A percentile compares a stretch with the other conserved stretches of the same genome.
These are phyloP conservation scores for Hystrix cristata DNA, from an alignment of 2,113 vertebrate genomes.

Conservation along the genomic window DNA sequence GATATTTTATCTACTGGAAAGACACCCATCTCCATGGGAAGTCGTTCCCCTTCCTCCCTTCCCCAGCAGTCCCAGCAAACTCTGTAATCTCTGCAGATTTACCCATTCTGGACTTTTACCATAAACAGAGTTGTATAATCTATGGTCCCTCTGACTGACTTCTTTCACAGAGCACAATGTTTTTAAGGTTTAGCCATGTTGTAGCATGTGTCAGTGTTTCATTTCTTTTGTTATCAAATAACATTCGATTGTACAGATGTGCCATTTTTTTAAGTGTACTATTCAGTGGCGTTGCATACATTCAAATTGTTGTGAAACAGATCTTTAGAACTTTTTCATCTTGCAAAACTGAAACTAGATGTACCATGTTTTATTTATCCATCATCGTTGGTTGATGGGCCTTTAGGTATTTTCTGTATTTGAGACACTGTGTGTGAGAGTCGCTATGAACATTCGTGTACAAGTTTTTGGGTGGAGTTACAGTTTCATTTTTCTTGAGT, in stretches of 20 bases:
- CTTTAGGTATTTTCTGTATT: background rate
- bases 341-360: background rate
- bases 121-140: background rate
- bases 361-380: background rate
- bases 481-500: conserved; percentile 28
- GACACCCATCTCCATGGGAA: background rate
- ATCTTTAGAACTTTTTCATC: background rate
- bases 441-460: background rate
- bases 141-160: background rate
- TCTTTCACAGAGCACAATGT: background rate
- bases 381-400: background rate
- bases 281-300: background rate
- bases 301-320: background rate
- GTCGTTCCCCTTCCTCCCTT: background rate
- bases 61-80: background rate
- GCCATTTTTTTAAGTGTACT: background rate
- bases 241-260: background rate
- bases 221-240: background rate
- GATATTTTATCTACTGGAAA: background rate
- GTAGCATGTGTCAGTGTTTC: background rate
- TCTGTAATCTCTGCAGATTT: background rate
- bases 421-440: background rate
- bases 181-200: background rate
- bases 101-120: background rate
- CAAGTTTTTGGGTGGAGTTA: background rate